Percentiles rank a stretch among this genome's conserved stretches.
These are phyloP conservation scores for Tenodera sinensis DNA, from an alignment of 2,888 invertebrate species.

Conservation along the genomic window DNA sequence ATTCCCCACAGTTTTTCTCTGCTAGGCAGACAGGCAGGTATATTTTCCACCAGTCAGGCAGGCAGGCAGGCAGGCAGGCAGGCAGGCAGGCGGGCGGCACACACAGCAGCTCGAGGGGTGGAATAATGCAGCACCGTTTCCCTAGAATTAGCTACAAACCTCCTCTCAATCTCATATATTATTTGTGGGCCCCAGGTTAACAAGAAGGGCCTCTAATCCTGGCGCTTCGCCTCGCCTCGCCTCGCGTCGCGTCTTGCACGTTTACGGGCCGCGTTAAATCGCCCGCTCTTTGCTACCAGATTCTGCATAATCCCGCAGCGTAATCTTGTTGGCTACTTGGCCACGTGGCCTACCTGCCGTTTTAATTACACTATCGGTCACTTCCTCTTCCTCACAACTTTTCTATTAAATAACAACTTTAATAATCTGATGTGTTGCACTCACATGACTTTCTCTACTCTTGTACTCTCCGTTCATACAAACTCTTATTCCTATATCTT, in stretches of 20 bases:
- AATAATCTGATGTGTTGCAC: too few relatives aligned
- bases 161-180: constrained; percentile 26
- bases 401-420: too few relatives aligned
- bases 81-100: too few relatives aligned
- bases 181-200: constrained; percentile 12
- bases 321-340: background rate
- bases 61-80: too few relatives aligned
- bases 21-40: too few relatives aligned
- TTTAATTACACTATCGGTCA: background rate
- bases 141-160: constrained; percentile 8
- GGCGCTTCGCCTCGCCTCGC: too few relatives aligned
- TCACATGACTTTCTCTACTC: too few relatives aligned
- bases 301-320: background rate
- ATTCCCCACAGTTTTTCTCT: too few relatives aligned
- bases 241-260: background rate
- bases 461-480: too few relatives aligned
- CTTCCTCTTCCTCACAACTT: too few relatives aligned
- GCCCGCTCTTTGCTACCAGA: background rate
- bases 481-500: too few relatives aligned
- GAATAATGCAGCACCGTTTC: constrained; percentile 27
- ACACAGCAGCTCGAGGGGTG: background rate
- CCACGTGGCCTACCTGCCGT: background rate
- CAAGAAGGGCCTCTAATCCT: constrained; percentile 12
- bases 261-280: background rate
- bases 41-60: too few relatives aligned